These are phyloP conservation scores for Scaptomyza flava DNA, from an alignment of 2,888 invertebrate genomes.

Conservation along the genomic window DNA sequence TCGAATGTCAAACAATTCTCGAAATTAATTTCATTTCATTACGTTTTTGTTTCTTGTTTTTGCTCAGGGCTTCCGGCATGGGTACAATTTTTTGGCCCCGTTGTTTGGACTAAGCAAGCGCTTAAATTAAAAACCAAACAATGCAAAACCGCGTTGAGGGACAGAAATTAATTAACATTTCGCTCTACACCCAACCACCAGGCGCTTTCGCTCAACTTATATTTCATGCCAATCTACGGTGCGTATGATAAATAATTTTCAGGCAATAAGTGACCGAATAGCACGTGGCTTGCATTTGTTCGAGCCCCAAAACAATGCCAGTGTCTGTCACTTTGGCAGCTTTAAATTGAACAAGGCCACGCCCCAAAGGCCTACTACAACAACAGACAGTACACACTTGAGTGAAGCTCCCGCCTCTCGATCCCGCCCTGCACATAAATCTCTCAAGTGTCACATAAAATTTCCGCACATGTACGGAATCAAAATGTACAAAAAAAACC, in stretches of 20 bases:
- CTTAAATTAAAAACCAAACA: slow-evolving; percentile 63
- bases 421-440: slow-evolving; percentile 51
- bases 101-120: slow-evolving; percentile 33
- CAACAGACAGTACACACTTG: slow-evolving; percentile 17
- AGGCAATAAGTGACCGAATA: slow-evolving; percentile 41
- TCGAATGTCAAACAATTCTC: slow-evolving; percentile 60
- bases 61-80: background rate
- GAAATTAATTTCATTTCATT: slow-evolving; percentile 69
- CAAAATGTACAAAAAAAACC: slow-evolving; percentile 65
- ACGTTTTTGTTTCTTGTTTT: slow-evolving; percentile 4
- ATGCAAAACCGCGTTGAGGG: slow-evolving; percentile 48
- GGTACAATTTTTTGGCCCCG: background rate
- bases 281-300: too few species aligned
- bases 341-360: slow-evolving; percentile 71
- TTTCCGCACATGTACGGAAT: slow-evolving; percentile 77
- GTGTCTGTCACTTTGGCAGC: slow-evolving; percentile 29
- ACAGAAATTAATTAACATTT: slow-evolving; percentile 64
- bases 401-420: background rate
- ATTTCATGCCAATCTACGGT: slow-evolving; percentile 27
- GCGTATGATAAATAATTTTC: slow-evolving; percentile 72
- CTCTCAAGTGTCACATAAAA: slow-evolving; percentile 79
- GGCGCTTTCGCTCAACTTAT: slow-evolving; percentile 11
- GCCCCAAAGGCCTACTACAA: slow-evolving; percentile 43
- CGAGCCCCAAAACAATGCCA: slow-evolving; percentile 25
- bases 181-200: background rate